Evolutionary conservation across 2,113 vertebrate species (phyloP), one percentile per base, ranked within the genome.

Genomic region (Ageneiosus marmoratus): DNA sequence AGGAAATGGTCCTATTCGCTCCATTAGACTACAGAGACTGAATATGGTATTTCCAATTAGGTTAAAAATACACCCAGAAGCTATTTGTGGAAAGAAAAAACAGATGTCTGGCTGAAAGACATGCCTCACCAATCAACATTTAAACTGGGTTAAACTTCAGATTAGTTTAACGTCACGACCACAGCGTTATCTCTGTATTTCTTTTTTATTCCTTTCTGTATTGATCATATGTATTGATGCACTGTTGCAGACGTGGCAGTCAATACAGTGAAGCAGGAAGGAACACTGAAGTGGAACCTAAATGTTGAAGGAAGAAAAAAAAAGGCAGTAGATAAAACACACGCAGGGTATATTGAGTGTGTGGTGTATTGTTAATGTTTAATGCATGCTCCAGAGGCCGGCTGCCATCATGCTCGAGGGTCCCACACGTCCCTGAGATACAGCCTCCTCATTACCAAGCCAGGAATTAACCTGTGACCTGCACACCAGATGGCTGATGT

Each of bases 401-500:
- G 67, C 73, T 51, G 73, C 51, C 80, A 60, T 22, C 9, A 72
- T 63, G 73, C 56, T 76, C 29, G 73, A 50, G 84, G 48, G 78
- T 74, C 83, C 32, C 83, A 75, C 82, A 78, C 69, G 48, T 58
- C 84, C 78, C 80, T 29, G 29, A 88, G 81, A 58, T 74, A 81
- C 84, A 74, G 81, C 78, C 41, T 81, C 74, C 87, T 88, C 87
- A 88, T 88, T 86, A 86, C 79, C 82, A 84, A 81, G 67, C 79
- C 79, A 83, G 78, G 82, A 84, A 75, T 86, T 83, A 83, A 80
- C 84, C 87, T 81, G 48, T 84, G 79, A 88, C 84, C 87, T 55
- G 55, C 44, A 60, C 73, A 78, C 78, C 84, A 88, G 84, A 88
- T 88, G 87, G 87, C 87, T 86, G 85, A 77, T 86, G 87, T 88